These are phyloP conservation scores for Platalea minor DNA, from an alignment of 2,797 vertebrate species.

Conservation along the genomic window DNA sequence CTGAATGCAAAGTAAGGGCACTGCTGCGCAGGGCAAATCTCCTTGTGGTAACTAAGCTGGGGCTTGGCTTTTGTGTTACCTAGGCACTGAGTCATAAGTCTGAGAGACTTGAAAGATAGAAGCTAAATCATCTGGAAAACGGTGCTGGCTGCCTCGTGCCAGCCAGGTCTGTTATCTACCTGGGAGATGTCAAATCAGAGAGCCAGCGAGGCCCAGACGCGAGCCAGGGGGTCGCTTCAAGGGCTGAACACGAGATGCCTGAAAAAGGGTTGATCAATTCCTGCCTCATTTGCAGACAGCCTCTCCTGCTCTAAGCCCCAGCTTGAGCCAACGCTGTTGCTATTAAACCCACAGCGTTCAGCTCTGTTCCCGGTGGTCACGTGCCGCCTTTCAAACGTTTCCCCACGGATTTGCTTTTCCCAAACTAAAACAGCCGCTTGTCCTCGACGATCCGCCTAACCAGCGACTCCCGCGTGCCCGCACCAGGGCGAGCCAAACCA, in stretches of 20 bases:
- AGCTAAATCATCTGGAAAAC: background rate
- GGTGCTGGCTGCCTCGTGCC: background rate
- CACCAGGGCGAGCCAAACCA: fast-evolving
- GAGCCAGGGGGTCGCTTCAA: background rate
- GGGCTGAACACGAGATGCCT: background rate
- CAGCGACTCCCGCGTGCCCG: fast-evolving
- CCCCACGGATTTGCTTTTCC: background rate
- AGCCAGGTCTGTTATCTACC: fast-evolving
- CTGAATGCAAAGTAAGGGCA: fast-evolving
- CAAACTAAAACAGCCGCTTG: fast-evolving
- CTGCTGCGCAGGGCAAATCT: background rate
- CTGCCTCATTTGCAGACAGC: background rate
- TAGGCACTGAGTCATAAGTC: fast-evolving
- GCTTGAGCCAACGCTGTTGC: fast-evolving
- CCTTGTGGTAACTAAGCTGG: too few species aligned
- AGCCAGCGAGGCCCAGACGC: fast-evolving
- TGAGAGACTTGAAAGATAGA: background rate
- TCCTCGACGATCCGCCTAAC: fast-evolving
- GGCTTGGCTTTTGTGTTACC: background rate
- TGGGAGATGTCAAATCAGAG: background rate
- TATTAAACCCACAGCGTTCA: fast-evolving
- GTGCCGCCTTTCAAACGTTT: fast-evolving
- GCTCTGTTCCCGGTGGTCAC: fast-evolving
- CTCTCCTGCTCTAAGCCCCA: too few species aligned
- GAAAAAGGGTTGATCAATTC: background rate